phyloP scores from a whole-genome alignment of 2,797 vertebrate species.

The Oreortyx pictus region DNA sequence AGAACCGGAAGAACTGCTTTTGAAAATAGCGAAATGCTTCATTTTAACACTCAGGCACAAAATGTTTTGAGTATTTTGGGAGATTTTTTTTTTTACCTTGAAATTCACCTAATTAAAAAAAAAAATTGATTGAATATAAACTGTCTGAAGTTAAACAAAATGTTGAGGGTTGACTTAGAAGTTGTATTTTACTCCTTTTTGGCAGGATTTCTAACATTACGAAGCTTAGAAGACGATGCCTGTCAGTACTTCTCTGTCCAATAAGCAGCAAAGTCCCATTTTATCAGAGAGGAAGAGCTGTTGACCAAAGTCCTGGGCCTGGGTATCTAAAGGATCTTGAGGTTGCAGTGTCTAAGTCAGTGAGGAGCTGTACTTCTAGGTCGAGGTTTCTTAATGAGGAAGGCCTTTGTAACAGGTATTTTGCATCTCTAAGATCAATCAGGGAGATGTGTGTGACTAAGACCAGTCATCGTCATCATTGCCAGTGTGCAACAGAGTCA shows the following conservation, averaged over 20 bases:
- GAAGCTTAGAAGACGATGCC: not conserved
- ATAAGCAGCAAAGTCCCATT: not conserved
- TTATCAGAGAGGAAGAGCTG: not conserved
- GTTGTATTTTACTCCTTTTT: not conserved
- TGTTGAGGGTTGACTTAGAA: not conserved
- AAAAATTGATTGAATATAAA: not conserved
- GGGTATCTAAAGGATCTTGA: not conserved
- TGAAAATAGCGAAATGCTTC: not conserved
- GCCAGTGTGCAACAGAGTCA: not conserved
- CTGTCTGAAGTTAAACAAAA: not conserved
- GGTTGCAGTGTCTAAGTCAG: not conserved
- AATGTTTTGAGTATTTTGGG: not conserved
- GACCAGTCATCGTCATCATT: not conserved
- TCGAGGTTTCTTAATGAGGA: not conserved
- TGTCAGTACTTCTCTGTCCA: not conserved
- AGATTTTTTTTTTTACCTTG: not conserved
- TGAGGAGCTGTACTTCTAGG: not conserved
- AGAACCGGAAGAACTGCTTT: not conserved
- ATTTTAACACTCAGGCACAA: not conserved
- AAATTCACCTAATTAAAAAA: not conserved
- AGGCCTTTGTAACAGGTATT: not conserved
- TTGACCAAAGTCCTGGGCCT: not conserved
- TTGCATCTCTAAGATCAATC: not conserved
- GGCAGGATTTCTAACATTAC: not conserved
- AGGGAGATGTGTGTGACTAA: fast-evolving